Evolutionary conservation across 1,140 invertebrate genomes (phyloP), one percentile per base, ranked within the genome.

Genomic region (Drosophila kanapiae): DNA sequence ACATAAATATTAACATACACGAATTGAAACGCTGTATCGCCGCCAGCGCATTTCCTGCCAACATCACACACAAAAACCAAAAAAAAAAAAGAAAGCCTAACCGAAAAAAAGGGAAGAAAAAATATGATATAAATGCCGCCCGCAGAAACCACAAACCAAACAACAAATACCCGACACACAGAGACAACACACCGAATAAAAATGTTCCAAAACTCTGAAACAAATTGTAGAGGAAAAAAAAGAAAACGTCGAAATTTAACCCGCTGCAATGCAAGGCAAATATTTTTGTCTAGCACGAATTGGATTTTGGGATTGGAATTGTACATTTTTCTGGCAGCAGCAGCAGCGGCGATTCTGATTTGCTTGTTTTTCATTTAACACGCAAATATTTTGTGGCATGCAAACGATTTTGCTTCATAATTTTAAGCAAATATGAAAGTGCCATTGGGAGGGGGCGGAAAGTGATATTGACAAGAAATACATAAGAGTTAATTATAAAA

Each of bases 1-100:
- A 90, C 85, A 90, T 90, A 90, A 90, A 90, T 90, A 90, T 90
- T 90, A 90, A 90, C 85, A 90, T 90, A 90, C 86, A 90, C 82
- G 85, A 90, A 90, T 90, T 90, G 85, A 90, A 90, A 90, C 85
- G 84, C 67, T 82, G 78, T 85, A 90, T 90, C 81, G 85, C 85
- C 85, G 63, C 59, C 43, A 71, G 85, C 85, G 71, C 61, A 80
- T 85, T 90, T 90, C 78, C 85, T 84, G 78, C 75, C 58, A 49
- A 58, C 45, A 53, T 58, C 54, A 62, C 37, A 51, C 57, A 51
- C 49, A 59, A 49, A 40, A 8, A 33, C n/a, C 13, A 29, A 40
- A 47, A 64, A 72, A 53, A 63, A 40, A 35, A 47, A 10, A 35
- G 14, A 37, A 70, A 57, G 13, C 68, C 45, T 47, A 40, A 76